Conservation (phyloP, 2,888 invertebrate genomes). For the Stenoptilia bipunctidactyla region DNA sequence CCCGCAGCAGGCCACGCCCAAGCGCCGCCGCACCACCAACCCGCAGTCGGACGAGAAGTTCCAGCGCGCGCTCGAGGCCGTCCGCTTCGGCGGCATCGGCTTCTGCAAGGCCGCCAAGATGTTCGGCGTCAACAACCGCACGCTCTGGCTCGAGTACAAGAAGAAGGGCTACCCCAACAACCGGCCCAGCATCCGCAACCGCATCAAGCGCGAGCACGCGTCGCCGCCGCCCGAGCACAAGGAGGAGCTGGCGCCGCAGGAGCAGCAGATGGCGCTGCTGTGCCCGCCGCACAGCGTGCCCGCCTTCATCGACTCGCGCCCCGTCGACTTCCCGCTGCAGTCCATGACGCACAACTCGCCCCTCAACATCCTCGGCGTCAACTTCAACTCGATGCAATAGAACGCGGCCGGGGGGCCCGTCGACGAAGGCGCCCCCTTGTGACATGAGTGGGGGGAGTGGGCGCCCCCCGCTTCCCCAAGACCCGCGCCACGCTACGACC, state of each 20-base stretch:
- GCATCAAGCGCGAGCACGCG: constrained; percentile 78
- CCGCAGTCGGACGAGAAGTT: constrained; percentile 89
- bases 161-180: constrained; percentile 87
- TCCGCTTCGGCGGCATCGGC: constrained; percentile 85
- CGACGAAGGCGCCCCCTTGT: constrained; percentile 42
- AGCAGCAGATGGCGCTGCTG: constrained; percentile 66
- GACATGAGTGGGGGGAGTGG: constrained; percentile 47
- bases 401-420: constrained; percentile 51
- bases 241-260: constrained; percentile 36
- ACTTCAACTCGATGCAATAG: constrained; percentile 83
- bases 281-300: constrained; percentile 76
- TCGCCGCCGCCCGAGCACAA: constrained; percentile 73
- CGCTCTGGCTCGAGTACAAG: constrained; percentile 87
- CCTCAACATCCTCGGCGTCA: constrained; percentile 80
- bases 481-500: constrained; percentile 20
- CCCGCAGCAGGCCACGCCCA: constrained; percentile 49
- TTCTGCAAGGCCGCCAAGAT: constrained; percentile 88
- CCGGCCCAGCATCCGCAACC: constrained; percentile 81
- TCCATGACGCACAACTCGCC: constrained; percentile 73
- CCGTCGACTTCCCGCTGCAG: constrained; percentile 77
- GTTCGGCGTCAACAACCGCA: constrained; percentile 88
- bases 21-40: constrained; percentile 80
- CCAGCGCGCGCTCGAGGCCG: constrained; percentile 84
- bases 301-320: constrained; percentile 79
- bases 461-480: constrained; percentile 15